These are phyloP conservation scores for Charaxes varanes DNA, from an alignment of 1,140 invertebrate genomes.

Conservation along the genomic window DNA sequence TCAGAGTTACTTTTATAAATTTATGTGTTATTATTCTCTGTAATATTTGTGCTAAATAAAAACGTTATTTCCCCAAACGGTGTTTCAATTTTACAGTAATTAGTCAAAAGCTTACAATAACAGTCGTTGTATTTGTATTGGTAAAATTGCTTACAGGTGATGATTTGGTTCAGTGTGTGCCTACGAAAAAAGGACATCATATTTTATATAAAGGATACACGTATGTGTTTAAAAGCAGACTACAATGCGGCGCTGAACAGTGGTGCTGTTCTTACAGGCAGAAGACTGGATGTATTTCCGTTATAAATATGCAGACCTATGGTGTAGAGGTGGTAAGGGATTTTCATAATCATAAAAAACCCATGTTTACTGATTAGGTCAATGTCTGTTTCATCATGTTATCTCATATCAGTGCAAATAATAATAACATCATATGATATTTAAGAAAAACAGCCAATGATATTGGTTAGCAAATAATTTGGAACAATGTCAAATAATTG, in stretches of 20 bases:
- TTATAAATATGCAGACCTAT: slow-evolving; percentile 61
- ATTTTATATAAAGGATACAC: slow-evolving; percentile 64
- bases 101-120: slow-evolving; percentile 1
- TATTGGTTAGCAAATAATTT: too few relatives aligned
- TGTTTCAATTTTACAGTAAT: slow-evolving; percentile 4
- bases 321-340: slow-evolving; percentile 62
- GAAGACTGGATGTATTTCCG: slow-evolving; percentile 65
- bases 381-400: not conserved
- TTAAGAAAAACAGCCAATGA: too few relatives aligned
- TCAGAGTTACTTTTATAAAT: too few relatives aligned
- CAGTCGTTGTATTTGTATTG: slow-evolving; percentile 22
- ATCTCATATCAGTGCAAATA: too few relatives aligned
- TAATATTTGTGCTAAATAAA: not conserved
- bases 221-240: slow-evolving; percentile 58
- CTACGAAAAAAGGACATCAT: slow-evolving; percentile 61
- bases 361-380: slow-evolving; percentile 56
- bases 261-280: slow-evolving; percentile 63
- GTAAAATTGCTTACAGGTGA: slow-evolving; percentile 54
- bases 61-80: not conserved
- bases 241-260: slow-evolving; percentile 60
- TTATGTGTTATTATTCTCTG: too few relatives aligned
- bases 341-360: slow-evolving; percentile 66
- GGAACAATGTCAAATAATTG: too few relatives aligned
- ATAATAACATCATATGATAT: too few relatives aligned
- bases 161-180: slow-evolving; percentile 60